phyloP scores from a whole-genome alignment of 2,888 invertebrate species.

The Timema cristinae region DNA sequence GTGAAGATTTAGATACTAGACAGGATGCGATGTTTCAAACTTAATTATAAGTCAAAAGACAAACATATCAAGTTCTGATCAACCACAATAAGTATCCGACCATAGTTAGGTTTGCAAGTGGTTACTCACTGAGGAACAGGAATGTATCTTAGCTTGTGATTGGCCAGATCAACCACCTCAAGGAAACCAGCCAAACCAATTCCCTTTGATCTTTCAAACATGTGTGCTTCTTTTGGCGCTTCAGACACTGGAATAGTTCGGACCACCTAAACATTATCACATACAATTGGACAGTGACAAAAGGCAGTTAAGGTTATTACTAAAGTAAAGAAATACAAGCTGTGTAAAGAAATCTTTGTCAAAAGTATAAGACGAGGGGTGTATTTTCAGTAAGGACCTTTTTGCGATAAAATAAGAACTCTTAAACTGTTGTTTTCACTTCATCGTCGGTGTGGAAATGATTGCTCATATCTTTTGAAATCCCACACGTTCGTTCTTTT shows the following conservation, averaged over 20 bases:
- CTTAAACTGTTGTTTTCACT: too few relatives aligned
- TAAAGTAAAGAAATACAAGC: too few relatives aligned
- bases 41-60: background rate
- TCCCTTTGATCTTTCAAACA: constrained; percentile 27
- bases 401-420: too few relatives aligned
- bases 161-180: constrained; percentile 51
- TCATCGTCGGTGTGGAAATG: too few relatives aligned
- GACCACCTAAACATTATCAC: constrained; percentile 33
- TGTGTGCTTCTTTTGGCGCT: constrained; percentile 33
- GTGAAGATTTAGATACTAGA: too few relatives aligned
- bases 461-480: too few relatives aligned
- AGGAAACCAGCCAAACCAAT: constrained; percentile 43
- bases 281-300: background rate
- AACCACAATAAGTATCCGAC: background rate
- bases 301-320: too few relatives aligned
- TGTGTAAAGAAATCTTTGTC: too few relatives aligned
- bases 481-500: too few relatives aligned
- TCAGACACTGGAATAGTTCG: constrained; percentile 35
- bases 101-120: background rate
- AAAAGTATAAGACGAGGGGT: too few relatives aligned
- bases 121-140: constrained; percentile 49
- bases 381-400: too few relatives aligned
- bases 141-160: constrained; percentile 50
- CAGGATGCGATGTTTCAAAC: background rate
- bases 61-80: background rate